These are phyloP conservation scores for Ectemnius continuus DNA, from an alignment of 2,888 invertebrate species.

Conservation along the genomic window DNA sequence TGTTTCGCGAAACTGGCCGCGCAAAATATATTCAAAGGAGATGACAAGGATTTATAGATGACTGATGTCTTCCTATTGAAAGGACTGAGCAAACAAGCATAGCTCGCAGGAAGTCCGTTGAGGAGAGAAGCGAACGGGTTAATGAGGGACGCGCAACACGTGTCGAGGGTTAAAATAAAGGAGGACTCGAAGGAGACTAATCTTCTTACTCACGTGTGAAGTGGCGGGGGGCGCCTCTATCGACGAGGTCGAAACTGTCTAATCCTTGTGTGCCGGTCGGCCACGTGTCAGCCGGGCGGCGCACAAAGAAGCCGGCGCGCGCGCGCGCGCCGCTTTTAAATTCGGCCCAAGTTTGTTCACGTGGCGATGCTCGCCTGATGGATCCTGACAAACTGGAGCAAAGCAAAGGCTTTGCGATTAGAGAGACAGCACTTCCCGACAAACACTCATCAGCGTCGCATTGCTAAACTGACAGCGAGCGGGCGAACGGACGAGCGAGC, in stretches of 20 bases:
- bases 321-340: conserved; percentile 14
- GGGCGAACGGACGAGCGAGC: too few species aligned
- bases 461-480: not conserved
- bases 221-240: conserved; percentile 31
- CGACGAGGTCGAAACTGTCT: conserved; percentile 25
- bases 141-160: conserved; percentile 17
- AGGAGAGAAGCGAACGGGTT: not conserved
- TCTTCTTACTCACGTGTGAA: conserved; percentile 17
- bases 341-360: conserved; percentile 35
- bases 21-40: too few species aligned
- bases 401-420: not conserved
- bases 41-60: too few species aligned
- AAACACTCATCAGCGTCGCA: conserved; percentile 8
- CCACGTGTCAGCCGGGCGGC: conserved; percentile 21
- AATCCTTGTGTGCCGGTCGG: conserved; percentile 15
- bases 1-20: too few species aligned
- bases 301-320: not conserved
- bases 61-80: too few species aligned
- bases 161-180: conserved; percentile 6
- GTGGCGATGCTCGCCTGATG: conserved; percentile 25
- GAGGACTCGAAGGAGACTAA: not conserved
- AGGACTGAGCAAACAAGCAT: not conserved
- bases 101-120: not conserved
- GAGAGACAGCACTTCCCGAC: conserved; percentile 12
- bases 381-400: not conserved